Percentiles rank a stretch among this genome's conserved stretches.
Evolutionary conservation across 2,113 vertebrate species (phyloP).

Genomic region (Mungos mungo): DNA sequence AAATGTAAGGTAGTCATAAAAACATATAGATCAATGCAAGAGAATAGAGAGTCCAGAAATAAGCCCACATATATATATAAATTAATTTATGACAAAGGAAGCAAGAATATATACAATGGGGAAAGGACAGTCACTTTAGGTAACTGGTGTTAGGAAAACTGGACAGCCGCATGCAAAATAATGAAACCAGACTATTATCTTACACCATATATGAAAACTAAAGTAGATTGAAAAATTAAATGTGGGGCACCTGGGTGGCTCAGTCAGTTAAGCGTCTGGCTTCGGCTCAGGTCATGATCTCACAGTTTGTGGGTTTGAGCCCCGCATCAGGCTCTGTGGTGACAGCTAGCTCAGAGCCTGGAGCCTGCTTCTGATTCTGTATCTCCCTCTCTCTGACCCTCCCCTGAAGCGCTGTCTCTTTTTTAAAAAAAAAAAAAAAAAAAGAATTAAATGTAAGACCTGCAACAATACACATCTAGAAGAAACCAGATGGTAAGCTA

Average conservation of each 20-base stretch:
- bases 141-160: neutral
- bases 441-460: neutral
- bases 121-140: neutral
- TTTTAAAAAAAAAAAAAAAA: no score
- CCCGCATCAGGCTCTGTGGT: no score
- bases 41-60: neutral
- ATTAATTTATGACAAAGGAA: neutral
- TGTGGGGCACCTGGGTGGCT: neutral
- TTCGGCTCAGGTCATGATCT: no score
- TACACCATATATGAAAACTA: neutral
- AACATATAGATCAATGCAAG: neutral
- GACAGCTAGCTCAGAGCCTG: no score
- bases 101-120: neutral
- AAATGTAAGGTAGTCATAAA: neutral
- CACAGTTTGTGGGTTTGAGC: no score
- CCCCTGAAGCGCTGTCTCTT: no score
- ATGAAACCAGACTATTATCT: neutral
- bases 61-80: neutral
- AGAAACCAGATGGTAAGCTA: neutral
- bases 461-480: neutral
- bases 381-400: no score
- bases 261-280: no score
- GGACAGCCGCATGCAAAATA: neutral
- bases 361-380: no score
- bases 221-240: neutral